Evolutionary conservation across 2,888 invertebrate genomes (phyloP), one percentile per base, ranked within the genome.

Genomic region (Phortica magna): DNA sequence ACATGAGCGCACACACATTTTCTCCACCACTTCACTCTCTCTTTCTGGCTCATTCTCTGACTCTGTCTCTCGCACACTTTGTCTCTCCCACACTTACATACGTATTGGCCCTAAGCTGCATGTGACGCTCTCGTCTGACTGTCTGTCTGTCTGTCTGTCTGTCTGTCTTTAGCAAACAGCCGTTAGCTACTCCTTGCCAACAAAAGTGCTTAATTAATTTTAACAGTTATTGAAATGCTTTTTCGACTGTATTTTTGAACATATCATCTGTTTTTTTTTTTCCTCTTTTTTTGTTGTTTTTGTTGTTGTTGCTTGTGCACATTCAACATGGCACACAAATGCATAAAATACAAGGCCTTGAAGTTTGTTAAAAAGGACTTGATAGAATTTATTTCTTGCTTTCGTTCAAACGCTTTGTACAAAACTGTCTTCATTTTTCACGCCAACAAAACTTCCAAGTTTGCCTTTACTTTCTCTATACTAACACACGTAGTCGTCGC

Each of bases 141-240:
- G 64, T 68, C 1, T 67, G 65, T 14, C 2, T 14, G n/a, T 53
- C 10, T 48, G 31, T 70, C 12, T 70, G 48, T 43, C 3, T 70
- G 19, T 48, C 7, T 12, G 67, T 70, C 14, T 48, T 64, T 17
- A 19, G 39, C 41, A 64, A 42, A 55, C 53, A 55, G 22, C 73
- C 64, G 73, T 48, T 77, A 59, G 77, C 65, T 1, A 61, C 19
- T 10, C 59, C 73, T 80, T 75, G 31, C 41, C 55, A 75, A 74
- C 74, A 76, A 73, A 82, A 83, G 88, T 80, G 84, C 88, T 91
- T 91, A 91, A 91, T 91, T 91, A 91, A 90, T 91, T 91, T 90
- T 91, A 88, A 90, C 89, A 88, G 89, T 89, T 90, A 90, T 83
- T 88, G 86, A 85, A 88, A 86, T 84, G 87, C 83, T 89, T 83